Evolutionary conservation across 2,888 invertebrate genomes (phyloP).

Genomic region (Sarcophaga carnaria): DNA sequence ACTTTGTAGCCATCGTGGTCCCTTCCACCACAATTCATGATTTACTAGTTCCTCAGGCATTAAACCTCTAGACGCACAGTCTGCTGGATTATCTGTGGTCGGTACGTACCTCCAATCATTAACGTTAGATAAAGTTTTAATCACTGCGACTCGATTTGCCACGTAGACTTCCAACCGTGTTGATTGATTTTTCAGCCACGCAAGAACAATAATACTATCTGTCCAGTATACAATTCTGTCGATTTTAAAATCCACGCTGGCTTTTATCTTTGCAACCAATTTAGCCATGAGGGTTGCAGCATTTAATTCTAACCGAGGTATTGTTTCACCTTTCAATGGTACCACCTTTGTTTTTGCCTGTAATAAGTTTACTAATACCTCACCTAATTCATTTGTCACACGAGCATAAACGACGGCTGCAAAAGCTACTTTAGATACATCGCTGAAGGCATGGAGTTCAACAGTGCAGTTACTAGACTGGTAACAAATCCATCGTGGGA

Average conservation of each 20-base stretch:
- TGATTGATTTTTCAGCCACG: neutral
- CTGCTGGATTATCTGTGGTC: neutral
- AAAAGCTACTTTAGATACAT: conserved; percentile 55
- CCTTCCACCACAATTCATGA: conserved; percentile 38
- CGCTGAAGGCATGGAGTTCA: conserved; percentile 62
- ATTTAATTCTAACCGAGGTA: conserved; percentile 21
- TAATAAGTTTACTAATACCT: neutral
- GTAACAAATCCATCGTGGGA: conserved; percentile 49
- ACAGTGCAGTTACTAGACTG: neutral
- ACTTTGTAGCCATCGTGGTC: conserved; percentile 22
- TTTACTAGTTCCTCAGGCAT: conserved; percentile 22
- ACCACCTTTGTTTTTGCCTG: conserved; percentile 27
- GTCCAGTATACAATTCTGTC: conserved; percentile 25
- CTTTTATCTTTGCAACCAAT: neutral
- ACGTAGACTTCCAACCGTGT: neutral
- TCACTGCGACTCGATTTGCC: conserved; percentile 24
- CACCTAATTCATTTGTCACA: too few relatives aligned
- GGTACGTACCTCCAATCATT: conserved; percentile 31
- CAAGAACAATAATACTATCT: conserved; percentile 31
- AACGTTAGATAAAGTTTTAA: neutral
- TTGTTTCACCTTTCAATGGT: conserved; percentile 26
- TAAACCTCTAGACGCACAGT: conserved; percentile 39
- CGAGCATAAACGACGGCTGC: conserved; percentile 60
- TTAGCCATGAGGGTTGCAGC: conserved; percentile 15
- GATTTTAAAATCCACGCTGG: neutral